phyloP scores from a whole-genome alignment of 1,140 invertebrate genomes.

The Lethrus apterus region DNA sequence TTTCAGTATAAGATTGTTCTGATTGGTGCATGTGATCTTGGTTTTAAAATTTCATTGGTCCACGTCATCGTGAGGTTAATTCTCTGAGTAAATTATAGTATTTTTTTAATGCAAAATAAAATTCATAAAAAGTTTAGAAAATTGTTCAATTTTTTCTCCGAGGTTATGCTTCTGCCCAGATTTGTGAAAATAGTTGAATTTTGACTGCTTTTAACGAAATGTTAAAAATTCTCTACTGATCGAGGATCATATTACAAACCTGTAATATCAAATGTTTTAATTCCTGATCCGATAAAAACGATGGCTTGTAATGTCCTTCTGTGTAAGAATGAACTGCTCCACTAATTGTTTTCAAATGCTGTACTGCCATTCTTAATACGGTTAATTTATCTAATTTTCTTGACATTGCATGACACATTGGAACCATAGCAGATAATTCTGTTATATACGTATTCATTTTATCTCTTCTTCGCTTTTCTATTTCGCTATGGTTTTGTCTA shows the following conservation, averaged over 20 bases:
- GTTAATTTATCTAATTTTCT: slow-evolving; percentile 91
- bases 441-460: slow-evolving; percentile 96
- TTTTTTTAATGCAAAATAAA: not conserved
- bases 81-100: too few relatives aligned
- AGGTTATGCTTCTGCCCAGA: too few relatives aligned
- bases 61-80: too few relatives aligned
- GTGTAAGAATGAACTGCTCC: slow-evolving; percentile 73
- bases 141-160: too few relatives aligned
- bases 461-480: slow-evolving; percentile 87
- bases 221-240: too few relatives aligned
- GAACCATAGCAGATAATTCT: slow-evolving; percentile 83
- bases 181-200: too few relatives aligned
- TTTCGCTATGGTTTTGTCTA: slow-evolving; percentile 86
- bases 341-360: slow-evolving; percentile 78
- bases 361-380: slow-evolving; percentile 87
- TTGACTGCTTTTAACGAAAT: too few relatives aligned
- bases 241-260: too few relatives aligned
- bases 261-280: slow-evolving; percentile 65
- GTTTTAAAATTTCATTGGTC: too few relatives aligned
- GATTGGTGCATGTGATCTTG: too few relatives aligned
- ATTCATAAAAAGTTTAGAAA: not conserved
- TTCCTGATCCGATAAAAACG: slow-evolving; percentile 84
- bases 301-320: slow-evolving; percentile 75
- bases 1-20: too few relatives aligned
- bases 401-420: slow-evolving; percentile 89